Percentiles rank a stretch among this genome's conserved stretches.
Conservation (phyloP, 2,888 invertebrate species). For the Drosophila tanythrix region DNA sequence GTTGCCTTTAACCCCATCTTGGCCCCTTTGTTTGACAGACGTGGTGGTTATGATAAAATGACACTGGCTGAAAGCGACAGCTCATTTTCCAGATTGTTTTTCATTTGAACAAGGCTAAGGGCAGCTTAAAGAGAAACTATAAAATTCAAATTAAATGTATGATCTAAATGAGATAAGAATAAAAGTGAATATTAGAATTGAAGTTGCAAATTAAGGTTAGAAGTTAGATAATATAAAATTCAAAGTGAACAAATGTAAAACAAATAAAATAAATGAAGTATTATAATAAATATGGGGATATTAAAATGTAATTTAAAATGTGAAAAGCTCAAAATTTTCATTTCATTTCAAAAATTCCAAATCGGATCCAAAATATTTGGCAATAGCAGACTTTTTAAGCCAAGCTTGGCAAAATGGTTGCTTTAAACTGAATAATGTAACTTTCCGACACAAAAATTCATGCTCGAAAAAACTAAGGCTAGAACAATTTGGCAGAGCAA, state of each 20-base stretch:
- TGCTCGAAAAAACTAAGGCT: too few species aligned
- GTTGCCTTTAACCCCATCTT: conserved; percentile 32
- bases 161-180: background rate
- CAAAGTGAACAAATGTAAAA: too few species aligned
- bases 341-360: too few species aligned
- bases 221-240: background rate
- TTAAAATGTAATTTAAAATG: background rate
- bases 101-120: background rate
- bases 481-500: too few species aligned
- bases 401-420: too few species aligned
- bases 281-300: background rate
- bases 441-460: too few species aligned
- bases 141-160: background rate
- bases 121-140: background rate
- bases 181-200: background rate
- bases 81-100: conserved; percentile 8
- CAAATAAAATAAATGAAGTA: background rate
- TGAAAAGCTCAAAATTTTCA: background rate
- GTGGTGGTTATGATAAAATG: conserved; percentile 41
- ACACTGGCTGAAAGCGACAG: conserved; percentile 41
- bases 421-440: too few species aligned
- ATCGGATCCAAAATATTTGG: too few species aligned
- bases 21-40: conserved; percentile 34
- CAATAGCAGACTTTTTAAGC: too few species aligned
- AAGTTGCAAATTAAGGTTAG: background rate